Conservation (phyloP, 2,888 invertebrate genomes). For the Synanthedon myopaeformis region DNA sequence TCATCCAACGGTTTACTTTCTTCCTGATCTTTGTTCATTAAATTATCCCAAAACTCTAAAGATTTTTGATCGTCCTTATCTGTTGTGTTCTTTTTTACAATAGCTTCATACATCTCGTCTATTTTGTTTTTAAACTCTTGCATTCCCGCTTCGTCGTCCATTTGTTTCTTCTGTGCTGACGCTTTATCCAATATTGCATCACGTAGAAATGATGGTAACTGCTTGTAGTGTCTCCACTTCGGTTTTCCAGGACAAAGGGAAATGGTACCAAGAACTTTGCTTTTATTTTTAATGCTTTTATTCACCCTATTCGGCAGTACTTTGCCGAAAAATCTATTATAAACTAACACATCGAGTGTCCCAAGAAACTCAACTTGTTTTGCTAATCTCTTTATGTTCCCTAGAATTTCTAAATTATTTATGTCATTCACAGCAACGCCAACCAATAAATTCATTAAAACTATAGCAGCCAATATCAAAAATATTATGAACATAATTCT, state of each 20-base stretch:
- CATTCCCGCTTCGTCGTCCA: constrained; percentile 38
- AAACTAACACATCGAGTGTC: constrained; percentile 61
- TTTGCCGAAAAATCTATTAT: constrained; percentile 46
- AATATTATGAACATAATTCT: constrained; percentile 65
- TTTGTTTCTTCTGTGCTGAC: constrained; percentile 41
- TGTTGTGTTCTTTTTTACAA: constrained; percentile 17
- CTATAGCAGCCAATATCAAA: constrained; percentile 66
- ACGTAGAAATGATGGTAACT: constrained; percentile 42
- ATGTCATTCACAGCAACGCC: constrained; percentile 73
- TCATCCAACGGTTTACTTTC: constrained; percentile 12
- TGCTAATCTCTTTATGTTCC: constrained; percentile 63
- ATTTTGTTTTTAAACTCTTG: constrained; percentile 37
- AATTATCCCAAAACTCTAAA: constrained; percentile 1
- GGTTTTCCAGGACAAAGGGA: constrained; percentile 53
- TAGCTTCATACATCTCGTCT: constrained; percentile 43
- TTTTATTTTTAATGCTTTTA: constrained; percentile 39
- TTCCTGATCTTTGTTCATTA: constrained; percentile 8
- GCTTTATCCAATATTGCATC: constrained; percentile 55
- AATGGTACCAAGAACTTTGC: constrained; percentile 38
- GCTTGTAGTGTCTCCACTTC: constrained; percentile 31
- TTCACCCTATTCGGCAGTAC: constrained; percentile 42
- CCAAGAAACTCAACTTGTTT: constrained; percentile 70
- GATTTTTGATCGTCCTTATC: not conserved
- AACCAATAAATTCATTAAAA: constrained; percentile 71
- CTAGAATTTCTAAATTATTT: constrained; percentile 66